Evolutionary conservation across 1,140 invertebrate genomes (phyloP), one percentile per base, ranked within the genome.

Genomic region (Coelopa frigida): DNA sequence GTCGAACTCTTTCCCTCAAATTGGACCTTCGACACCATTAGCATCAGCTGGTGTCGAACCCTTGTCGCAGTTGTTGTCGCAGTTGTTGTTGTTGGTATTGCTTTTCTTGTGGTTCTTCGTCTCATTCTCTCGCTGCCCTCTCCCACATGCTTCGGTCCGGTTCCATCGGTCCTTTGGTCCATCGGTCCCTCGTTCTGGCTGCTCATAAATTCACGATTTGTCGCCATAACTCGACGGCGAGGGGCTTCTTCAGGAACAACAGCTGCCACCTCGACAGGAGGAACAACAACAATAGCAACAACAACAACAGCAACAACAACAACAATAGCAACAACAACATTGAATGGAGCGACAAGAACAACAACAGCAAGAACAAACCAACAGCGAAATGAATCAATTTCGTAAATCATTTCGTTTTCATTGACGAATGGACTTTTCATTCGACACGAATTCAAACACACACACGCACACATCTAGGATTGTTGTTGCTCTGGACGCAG

Each of bases 181-280:
- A n/a, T n/a, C n/a, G n/a, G n/a, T n/a, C n/a, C n/a, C n/a, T n/a
- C n/a, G n/a, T n/a, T n/a, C n/a, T n/a, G n/a, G 23, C 39, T 17
- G 27, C 31, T 42, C 31, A 49, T 50, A 52, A 52, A 65, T 65
- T 65, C 61, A 65, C 58, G 59, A 61, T 55, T 57, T 65, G 61
- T 65, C 61, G 59, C 59, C n/a, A n/a, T n/a, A n/a, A n/a, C n/a
- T n/a, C n/a, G n/a, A n/a, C n/a, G n/a, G n/a, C n/a, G n/a, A n/a
- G n/a, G n/a, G n/a, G n/a, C n/a, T n/a, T n/a, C n/a, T n/a, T n/a
- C 22, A 33, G 26, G 27, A 8, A 50, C 43, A 65, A 65, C 61
- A 66, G 57, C 61, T 66, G 61, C 61, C 51, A 45, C 33, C 33
- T n/a, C 6, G 6, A 31, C 18, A 35, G 37, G n/a, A 15, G 29